Evolutionary conservation across 2,797 vertebrate species (phyloP).

Genomic region (Leptodactylus fallax): DNA sequence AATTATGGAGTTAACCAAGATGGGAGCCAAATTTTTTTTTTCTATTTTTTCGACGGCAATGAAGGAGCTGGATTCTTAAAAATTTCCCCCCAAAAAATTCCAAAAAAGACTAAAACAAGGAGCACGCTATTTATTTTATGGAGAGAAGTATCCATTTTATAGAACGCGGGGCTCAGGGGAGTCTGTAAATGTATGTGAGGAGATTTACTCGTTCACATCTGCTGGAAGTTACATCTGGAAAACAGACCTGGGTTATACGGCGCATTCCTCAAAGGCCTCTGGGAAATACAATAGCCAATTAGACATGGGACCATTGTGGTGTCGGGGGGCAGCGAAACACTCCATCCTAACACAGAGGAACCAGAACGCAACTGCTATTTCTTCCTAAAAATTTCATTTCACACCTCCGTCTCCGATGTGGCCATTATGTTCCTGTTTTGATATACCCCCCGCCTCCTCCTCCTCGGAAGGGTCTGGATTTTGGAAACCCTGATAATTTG

Average conservation of each 20-base stretch:
- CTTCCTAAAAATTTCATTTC: conserved; percentile 50
- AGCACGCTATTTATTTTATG: conserved; percentile 73
- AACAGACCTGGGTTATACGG: neutral
- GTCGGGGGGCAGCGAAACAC: conserved; percentile 28
- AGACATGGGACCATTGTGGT: conserved; percentile 49
- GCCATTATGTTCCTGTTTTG: conserved; percentile 42
- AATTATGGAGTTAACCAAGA: conserved; percentile 17
- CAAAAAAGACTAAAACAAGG: conserved; percentile 65
- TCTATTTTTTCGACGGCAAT: neutral
- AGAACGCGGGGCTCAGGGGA: conserved; percentile 67
- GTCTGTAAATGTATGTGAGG: conserved; percentile 74
- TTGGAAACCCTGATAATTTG: conserved; percentile 74
- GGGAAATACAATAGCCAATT: conserved; percentile 47
- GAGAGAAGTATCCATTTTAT: conserved; percentile 70
- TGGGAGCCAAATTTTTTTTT: neutral
- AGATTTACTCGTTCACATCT: conserved; percentile 67
- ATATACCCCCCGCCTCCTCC: conserved; percentile 23
- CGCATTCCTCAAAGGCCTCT: neutral
- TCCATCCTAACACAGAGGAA: conserved; percentile 5
- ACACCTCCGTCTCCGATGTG: conserved; percentile 45
- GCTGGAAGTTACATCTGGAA: conserved; percentile 66
- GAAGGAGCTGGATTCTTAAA: neutral
- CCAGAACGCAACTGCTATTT: conserved; percentile 25
- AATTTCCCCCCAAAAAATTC: neutral
- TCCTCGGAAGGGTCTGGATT: conserved; percentile 26